Evolutionary conservation across 2,888 invertebrate genomes (phyloP).

Genomic region (Corbicula japonica): DNA sequence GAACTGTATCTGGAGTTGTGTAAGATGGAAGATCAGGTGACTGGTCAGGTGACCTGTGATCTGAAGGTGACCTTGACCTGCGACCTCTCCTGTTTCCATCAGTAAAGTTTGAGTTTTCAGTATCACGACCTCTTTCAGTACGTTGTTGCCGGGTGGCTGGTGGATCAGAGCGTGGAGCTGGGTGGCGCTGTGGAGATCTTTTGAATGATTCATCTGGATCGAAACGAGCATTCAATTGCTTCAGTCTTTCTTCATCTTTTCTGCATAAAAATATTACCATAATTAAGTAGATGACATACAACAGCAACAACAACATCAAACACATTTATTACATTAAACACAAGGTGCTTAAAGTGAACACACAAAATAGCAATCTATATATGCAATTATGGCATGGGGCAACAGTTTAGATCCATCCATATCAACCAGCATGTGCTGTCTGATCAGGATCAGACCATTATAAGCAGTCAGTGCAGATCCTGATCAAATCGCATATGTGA

Average conservation of each 20-base stretch:
- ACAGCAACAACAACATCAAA: too few species aligned
- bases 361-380: too few species aligned
- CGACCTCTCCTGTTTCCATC: slow-evolving; percentile 50
- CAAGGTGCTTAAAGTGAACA: too few species aligned
- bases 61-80: slow-evolving; percentile 52
- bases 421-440: too few species aligned
- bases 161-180: slow-evolving; percentile 55
- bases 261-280: slow-evolving; percentile 25
- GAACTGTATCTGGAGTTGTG: slow-evolving; percentile 45
- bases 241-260: slow-evolving; percentile 56
- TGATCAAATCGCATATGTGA: too few species aligned
- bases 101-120: slow-evolving; percentile 48
- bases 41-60: slow-evolving; percentile 50
- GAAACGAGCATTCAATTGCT: slow-evolving; percentile 42
- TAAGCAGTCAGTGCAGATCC: too few species aligned
- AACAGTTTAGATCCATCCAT: too few species aligned
- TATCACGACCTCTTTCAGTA: slow-evolving; percentile 42
- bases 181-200: slow-evolving; percentile 31
- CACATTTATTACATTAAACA: too few species aligned
- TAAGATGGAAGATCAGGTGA: slow-evolving; percentile 51
- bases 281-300: too few species aligned
- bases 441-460: too few species aligned
- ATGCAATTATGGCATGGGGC: too few species aligned
- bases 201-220: slow-evolving; percentile 25
- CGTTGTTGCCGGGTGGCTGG: slow-evolving; percentile 40